phyloP scores from a whole-genome alignment of 2,797 vertebrate genomes.

The Ciconia nigra region DNA sequence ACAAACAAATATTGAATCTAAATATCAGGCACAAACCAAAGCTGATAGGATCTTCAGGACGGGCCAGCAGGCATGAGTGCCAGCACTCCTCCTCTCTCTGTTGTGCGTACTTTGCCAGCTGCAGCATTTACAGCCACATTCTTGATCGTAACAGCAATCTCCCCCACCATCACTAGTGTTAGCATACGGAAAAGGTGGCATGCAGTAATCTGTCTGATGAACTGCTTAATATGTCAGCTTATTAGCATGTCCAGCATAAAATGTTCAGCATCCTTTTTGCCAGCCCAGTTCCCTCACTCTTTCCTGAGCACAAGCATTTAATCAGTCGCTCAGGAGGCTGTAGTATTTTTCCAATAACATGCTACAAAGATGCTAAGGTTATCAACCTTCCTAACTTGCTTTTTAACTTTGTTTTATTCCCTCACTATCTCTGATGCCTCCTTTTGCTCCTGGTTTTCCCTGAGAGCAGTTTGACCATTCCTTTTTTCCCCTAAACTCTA shows the following conservation, averaged over 20 bases:
- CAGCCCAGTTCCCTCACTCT: not conserved
- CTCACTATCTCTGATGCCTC: not conserved
- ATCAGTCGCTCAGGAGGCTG: not conserved
- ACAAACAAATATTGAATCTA: not conserved
- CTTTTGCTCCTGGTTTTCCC: not conserved
- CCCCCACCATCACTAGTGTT: not conserved
- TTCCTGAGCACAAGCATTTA: not conserved
- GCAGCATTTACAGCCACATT: not conserved
- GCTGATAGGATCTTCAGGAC: not conserved
- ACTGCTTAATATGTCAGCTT: not conserved
- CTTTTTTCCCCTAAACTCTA: not conserved
- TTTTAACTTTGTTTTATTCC: not conserved
- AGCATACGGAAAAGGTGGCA: not conserved
- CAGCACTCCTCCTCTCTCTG: not conserved
- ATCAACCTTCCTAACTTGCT: not conserved
- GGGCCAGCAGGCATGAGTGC: not conserved
- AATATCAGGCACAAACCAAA: not conserved
- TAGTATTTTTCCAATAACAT: not conserved
- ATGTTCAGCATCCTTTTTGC: not conserved
- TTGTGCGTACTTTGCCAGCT: not conserved
- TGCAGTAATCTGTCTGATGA: not conserved
- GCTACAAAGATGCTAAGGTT: not conserved
- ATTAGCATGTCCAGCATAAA: not conserved
- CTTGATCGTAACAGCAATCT: not conserved
- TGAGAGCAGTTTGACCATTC: not conserved